phyloP scores from a whole-genome alignment of 2,113 vertebrate species.

The Megaceryle maxima region DNA sequence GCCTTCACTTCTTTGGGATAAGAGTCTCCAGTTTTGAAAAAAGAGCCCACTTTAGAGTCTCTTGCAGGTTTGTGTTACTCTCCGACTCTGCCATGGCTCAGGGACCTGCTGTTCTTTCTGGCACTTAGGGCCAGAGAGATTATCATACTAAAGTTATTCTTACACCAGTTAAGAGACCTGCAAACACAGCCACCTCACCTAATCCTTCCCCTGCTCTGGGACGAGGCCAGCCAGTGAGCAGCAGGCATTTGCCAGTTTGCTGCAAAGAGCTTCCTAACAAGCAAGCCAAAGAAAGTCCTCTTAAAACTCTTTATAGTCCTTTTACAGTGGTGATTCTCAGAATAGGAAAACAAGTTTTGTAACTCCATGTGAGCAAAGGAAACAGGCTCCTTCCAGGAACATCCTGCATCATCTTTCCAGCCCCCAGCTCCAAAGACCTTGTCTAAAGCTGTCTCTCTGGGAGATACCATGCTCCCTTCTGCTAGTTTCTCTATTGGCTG shows the following conservation, averaged over 20 bases:
- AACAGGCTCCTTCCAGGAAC: neutral
- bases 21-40: neutral
- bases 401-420: neutral
- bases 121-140: neutral
- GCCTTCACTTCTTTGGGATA: neutral
- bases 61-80: neutral
- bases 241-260: neutral
- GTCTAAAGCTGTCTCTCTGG: neutral
- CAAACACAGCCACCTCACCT: neutral
- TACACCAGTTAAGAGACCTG: neutral
- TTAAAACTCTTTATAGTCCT: constrained; percentile 3
- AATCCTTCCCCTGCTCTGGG: neutral
- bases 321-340: neutral
- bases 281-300: neutral
- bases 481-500: neutral
- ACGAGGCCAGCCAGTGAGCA: neutral
- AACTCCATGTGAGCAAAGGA: neutral
- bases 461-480: neutral
- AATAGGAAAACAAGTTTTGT: neutral
- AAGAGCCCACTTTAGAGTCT: neutral
- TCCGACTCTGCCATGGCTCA: neutral
- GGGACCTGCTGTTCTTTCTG: neutral
- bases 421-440: neutral
- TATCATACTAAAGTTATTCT: neutral
- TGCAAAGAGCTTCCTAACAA: neutral